A percentile compares a stretch with the other conserved stretches of the same genome.
phyloP scores from a whole-genome alignment of 2,888 invertebrate species.

The Heliconius aoede region DNA sequence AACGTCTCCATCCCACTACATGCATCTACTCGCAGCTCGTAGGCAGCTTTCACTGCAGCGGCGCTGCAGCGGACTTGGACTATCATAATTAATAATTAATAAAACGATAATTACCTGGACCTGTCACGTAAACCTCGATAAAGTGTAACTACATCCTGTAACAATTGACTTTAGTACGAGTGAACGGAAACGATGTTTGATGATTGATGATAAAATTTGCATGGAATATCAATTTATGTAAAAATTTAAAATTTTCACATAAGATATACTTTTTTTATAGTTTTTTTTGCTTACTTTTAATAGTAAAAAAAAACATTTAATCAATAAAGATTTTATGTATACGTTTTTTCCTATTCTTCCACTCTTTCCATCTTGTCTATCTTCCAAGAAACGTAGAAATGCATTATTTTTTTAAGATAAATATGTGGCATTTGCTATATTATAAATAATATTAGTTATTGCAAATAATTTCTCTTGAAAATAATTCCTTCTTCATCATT shows the following conservation, averaged over 20 bases:
- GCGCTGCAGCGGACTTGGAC: constrained; percentile 42
- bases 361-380: too few relatives aligned
- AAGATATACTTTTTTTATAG: neutral
- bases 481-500: neutral
- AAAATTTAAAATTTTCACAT: neutral
- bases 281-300: too few relatives aligned
- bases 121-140: constrained; percentile 26
- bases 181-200: constrained; percentile 12
- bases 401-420: too few relatives aligned
- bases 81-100: constrained; percentile 41
- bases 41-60: constrained; percentile 58
- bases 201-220: neutral
- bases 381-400: too few relatives aligned
- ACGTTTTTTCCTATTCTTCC: too few relatives aligned
- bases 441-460: neutral
- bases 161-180: constrained; percentile 5
- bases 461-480: neutral
- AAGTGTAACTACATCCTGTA: constrained; percentile 28
- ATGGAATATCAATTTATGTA: neutral
- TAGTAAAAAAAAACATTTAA: too few relatives aligned
- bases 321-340: too few relatives aligned
- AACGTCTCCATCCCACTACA: constrained; percentile 30
- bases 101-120: constrained; percentile 35
- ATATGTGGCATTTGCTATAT: neutral
- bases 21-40: constrained; percentile 45